phyloP scores from a whole-genome alignment of 2,888 invertebrate genomes.

The Microplitis deprimator region DNA sequence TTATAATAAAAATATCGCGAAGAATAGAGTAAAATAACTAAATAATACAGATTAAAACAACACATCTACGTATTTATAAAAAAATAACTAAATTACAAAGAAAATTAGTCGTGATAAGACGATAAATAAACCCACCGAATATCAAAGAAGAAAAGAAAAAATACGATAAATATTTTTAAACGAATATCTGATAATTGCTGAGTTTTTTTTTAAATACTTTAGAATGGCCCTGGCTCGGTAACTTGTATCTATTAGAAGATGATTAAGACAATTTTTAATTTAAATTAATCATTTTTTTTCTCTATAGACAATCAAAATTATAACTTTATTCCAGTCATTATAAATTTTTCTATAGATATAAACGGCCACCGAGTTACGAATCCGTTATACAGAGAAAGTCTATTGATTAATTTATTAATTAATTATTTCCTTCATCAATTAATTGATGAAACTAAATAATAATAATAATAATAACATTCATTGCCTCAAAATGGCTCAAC shows the following conservation, averaged over 20 bases:
- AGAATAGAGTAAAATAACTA: conserved; percentile 7
- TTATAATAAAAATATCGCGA: neutral
- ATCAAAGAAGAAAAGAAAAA: neutral
- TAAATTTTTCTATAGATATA: conserved; percentile 47
- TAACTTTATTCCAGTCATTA: conserved; percentile 13
- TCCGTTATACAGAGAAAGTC: conserved; percentile 34
- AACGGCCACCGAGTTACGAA: conserved; percentile 14
- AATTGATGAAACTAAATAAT: conserved; percentile 59
- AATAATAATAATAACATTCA: conserved; percentile 47
- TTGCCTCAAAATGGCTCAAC: conserved; percentile 63
- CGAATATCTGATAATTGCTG: neutral
- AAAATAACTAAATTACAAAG: conserved; percentile 24
- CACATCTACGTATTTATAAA: conserved; percentile 22
- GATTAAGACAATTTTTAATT: conserved; percentile 6
- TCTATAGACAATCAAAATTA: neutral
- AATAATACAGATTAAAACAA: neutral
- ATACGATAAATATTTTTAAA: neutral
- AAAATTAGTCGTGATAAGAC: conserved; percentile 1
- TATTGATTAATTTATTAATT: conserved; percentile 14
- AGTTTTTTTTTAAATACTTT: neutral
- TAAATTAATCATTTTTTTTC: neutral
- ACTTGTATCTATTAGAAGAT: conserved; percentile 14
- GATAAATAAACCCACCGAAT: conserved; percentile 17
- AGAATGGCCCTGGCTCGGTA: conserved; percentile 27
- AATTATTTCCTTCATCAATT: neutral